Conservation (phyloP, 2,113 vertebrate species). For the Phocoena sinus region DNA sequence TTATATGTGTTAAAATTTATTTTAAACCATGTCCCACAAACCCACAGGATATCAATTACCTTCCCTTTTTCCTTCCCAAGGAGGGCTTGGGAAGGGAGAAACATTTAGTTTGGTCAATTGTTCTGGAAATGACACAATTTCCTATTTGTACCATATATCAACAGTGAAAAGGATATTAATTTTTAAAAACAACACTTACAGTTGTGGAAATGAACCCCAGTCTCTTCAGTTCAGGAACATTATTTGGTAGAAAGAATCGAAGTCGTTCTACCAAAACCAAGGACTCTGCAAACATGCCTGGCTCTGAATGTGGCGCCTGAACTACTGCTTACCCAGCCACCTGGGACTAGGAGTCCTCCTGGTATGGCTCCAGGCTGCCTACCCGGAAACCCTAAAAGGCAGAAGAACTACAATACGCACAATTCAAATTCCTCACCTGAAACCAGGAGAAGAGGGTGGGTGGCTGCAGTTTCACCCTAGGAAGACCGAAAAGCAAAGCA, state of each 20-base stretch:
- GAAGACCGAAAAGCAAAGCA: not conserved
- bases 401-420: slow-evolving; percentile 80
- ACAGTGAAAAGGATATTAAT: slow-evolving; percentile 3
- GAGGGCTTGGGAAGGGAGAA: not conserved
- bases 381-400: not conserved
- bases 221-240: slow-evolving; percentile 52
- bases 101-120: slow-evolving; percentile 10
- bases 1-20: not conserved
- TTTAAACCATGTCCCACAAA: not conserved
- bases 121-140: not conserved
- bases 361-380: not conserved
- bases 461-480: slow-evolving; percentile 24
- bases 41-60: not conserved
- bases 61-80: not conserved
- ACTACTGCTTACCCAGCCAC: slow-evolving; percentile 29
- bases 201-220: slow-evolving; percentile 50
- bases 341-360: slow-evolving; percentile 75
- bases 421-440: slow-evolving; percentile 72
- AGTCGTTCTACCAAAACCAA: not conserved
- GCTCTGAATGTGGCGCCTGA: not conserved
- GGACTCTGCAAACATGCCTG: not conserved
- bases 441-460: slow-evolving; percentile 67
- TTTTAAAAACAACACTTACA: slow-evolving; percentile 71
- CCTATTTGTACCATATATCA: not conserved
- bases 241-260: slow-evolving; percentile 48